Percentiles rank a stretch among this genome's conserved stretches.
Conservation (phyloP, 2,888 invertebrate species). For the Urechis unicinctus region DNA sequence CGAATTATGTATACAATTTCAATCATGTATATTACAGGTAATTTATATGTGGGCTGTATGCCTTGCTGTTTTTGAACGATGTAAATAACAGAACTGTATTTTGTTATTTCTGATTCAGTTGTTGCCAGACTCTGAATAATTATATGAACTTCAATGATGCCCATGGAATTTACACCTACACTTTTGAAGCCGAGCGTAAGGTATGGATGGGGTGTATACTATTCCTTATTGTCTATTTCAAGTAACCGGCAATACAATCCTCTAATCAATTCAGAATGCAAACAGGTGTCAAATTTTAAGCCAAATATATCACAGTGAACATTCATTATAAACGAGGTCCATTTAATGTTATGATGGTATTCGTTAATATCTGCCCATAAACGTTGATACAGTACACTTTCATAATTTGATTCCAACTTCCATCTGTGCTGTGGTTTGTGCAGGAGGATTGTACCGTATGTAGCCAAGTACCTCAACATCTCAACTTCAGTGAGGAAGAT, state of each 20-base stretch:
- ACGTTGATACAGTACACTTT: too few relatives aligned
- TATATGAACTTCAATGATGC: constrained; percentile 94
- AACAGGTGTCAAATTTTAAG: neutral
- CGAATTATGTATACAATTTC: too few relatives aligned
- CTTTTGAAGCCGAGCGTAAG: constrained; percentile 85
- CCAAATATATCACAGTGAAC: too few relatives aligned
- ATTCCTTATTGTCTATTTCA: too few relatives aligned
- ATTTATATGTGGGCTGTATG: too few relatives aligned
- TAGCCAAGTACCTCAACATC: constrained; percentile 42
- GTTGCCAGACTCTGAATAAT: constrained; percentile 68
- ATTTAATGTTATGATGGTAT: too few relatives aligned
- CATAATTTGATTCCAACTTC: neutral
- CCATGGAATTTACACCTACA: constrained; percentile 92
- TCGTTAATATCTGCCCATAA: too few relatives aligned
- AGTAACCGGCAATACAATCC: neutral
- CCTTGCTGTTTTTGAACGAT: too few relatives aligned
- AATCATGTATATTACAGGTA: too few relatives aligned
- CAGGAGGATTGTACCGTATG: constrained; percentile 78
- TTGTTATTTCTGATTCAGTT: constrained; percentile 56
- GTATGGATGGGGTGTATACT: constrained; percentile 32
- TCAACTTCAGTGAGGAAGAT: constrained; percentile 54
- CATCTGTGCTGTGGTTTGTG: neutral
- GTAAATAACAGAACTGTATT: too few relatives aligned
- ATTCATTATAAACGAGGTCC: too few relatives aligned
- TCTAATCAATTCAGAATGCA: neutral